These are phyloP conservation scores for Ascidia mentula DNA, from an alignment of 23 tunicate species.

Conservation along the genomic window DNA sequence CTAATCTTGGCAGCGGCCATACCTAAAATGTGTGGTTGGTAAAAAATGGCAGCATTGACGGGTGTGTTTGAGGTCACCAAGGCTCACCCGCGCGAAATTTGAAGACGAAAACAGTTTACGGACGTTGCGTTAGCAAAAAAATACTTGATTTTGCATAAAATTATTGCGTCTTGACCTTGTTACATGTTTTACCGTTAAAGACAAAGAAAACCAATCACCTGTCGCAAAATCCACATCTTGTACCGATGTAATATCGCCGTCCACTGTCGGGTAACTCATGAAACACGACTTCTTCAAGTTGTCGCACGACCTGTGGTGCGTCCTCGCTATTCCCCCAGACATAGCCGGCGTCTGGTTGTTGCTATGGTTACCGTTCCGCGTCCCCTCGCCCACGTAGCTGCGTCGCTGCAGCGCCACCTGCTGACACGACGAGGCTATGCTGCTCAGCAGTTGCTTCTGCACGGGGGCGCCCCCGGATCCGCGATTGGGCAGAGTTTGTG, in stretches of 20 bases:
- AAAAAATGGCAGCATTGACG: neutral
- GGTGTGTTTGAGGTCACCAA: too few relatives aligned
- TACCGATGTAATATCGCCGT: neutral
- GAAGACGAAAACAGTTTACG: too few relatives aligned
- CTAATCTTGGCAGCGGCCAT: too few relatives aligned
- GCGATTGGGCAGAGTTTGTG: conserved; percentile 2
- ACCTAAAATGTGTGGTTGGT: neutral
- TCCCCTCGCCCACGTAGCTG: neutral
- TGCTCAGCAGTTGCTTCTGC: conserved; percentile 34
- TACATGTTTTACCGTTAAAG: neutral
- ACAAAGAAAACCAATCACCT: neutral
- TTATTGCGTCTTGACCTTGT: neutral
- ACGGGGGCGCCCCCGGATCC: neutral
- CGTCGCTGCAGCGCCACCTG: conserved; percentile 39
- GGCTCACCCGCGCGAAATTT: too few relatives aligned
- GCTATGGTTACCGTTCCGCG: conserved; percentile 1
- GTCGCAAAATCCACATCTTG: neutral
- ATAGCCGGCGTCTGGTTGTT: neutral
- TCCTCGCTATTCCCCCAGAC: neutral
- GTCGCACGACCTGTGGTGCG: neutral
- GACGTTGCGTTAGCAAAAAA: too few relatives aligned
- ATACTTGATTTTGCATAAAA: neutral
- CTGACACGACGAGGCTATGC: conserved; percentile 54
- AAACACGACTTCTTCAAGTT: conserved; percentile 2
- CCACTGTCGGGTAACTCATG: neutral